phyloP scores from a whole-genome alignment of 2,888 invertebrate genomes.

The Autographa gamma region DNA sequence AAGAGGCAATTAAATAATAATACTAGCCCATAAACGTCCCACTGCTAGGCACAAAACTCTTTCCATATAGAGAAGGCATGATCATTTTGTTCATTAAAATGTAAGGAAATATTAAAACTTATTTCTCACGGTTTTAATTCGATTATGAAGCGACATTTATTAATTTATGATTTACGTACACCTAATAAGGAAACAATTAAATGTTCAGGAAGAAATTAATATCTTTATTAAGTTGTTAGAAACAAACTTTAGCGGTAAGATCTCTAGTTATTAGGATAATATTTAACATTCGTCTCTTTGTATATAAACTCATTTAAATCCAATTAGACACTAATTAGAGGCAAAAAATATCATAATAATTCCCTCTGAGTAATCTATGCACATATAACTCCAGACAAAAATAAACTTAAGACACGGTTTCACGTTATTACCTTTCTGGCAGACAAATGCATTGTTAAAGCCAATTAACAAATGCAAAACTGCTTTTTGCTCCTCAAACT shows the following conservation, averaged over 20 bases:
- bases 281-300: not conserved
- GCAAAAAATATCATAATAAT: not conserved
- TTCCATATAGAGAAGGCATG: no score
- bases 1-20: not conserved
- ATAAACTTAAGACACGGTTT: not conserved
- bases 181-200: slow-evolving; percentile 1
- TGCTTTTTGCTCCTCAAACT: not conserved
- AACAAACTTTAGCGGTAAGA: no score
- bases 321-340: not conserved
- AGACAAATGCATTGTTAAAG: slow-evolving; percentile 1
- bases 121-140: not conserved
- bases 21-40: no score
- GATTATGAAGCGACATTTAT: not conserved
- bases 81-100: not conserved
- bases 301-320: not conserved
- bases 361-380: not conserved
- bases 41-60: no score
- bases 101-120: not conserved
- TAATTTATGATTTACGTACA: not conserved
- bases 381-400: not conserved
- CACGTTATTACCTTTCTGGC: slow-evolving; percentile 4
- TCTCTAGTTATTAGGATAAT: no score
- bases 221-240: not conserved
- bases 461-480: not conserved
- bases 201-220: not conserved